A percentile compares a stretch with the other conserved stretches of the same genome.
Conservation (phyloP, 2,113 vertebrate species). For the Xiphophorus hellerii region DNA sequence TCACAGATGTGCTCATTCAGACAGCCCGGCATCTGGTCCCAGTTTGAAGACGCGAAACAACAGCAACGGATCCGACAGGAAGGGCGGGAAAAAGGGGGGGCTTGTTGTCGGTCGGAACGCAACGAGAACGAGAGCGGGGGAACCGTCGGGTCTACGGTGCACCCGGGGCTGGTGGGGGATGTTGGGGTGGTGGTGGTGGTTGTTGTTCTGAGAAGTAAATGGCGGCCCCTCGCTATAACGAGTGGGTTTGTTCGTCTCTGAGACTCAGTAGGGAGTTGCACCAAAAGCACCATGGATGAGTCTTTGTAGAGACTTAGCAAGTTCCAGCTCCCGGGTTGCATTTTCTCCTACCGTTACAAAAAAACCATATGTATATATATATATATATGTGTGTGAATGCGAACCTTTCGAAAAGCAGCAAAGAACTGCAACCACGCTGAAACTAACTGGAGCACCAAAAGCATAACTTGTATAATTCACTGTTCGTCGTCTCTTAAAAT, state of each 20-base stretch:
- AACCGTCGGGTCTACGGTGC: slow-evolving; percentile 25
- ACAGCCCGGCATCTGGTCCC: slow-evolving; percentile 43
- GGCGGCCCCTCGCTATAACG: slow-evolving; percentile 8
- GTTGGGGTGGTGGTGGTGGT: not conserved
- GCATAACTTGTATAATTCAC: slow-evolving; percentile 33
- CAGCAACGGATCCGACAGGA: slow-evolving; percentile 12
- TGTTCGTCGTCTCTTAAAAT: no score
- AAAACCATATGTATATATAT: not conserved
- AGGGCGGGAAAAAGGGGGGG: not conserved
- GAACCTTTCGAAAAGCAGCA: slow-evolving; percentile 13
- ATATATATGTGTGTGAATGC: not conserved
- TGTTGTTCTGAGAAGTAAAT: slow-evolving; percentile 22
- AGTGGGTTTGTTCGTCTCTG: slow-evolving; percentile 31
- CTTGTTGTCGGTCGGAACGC: slow-evolving; percentile 21
- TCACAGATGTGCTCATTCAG: slow-evolving; percentile 42
- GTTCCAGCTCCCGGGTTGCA: slow-evolving; percentile 31
- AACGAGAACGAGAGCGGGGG: not conserved
- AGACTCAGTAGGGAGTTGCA: slow-evolving; percentile 67
- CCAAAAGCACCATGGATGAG: slow-evolving; percentile 69
- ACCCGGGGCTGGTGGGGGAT: not conserved
- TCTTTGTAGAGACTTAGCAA: slow-evolving; percentile 33
- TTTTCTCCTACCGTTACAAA: not conserved
- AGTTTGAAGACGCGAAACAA: slow-evolving; percentile 7
- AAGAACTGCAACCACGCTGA: slow-evolving; percentile 34
- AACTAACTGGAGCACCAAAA: slow-evolving; percentile 59